Evolutionary conservation across 1,140 invertebrate genomes (phyloP), one percentile per base, ranked within the genome.

Genomic region (Limonius californicus): DNA sequence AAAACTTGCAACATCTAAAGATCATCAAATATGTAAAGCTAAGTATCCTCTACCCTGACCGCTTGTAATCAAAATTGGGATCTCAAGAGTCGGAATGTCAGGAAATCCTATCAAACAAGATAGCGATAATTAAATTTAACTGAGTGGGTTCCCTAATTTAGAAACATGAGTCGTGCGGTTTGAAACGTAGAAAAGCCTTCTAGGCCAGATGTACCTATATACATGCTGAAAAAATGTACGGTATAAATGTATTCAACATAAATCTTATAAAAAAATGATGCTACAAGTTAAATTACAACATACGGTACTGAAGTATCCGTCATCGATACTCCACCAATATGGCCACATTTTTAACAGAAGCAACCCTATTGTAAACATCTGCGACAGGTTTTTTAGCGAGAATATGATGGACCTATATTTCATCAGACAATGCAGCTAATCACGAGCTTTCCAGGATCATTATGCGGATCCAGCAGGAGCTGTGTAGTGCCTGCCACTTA

Each of bases 361-460:
- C 12, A 32, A 45, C 67, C 67, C 69, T 61, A 65, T 68, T 69
- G 62, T 66, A 71, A 71, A 71, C 69, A 71, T 71, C 69, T 71
- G 69, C 58, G 69, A 69, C 69, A 69, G 69, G 69, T 69, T 71
- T 67, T 66, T 68, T 71, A 61, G 61, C 57, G 50, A 56, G 57
- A 20, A 63, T 63, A 53, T 64, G 66, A 69, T 65, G 61, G 62
- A 45, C 63, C 68, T 64, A 69, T 69, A 69, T 69, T 65, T 71
- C 66, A 71, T 68, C 63, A 47, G 65, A 69, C 69, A 71, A 71
- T 71, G 61, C 60, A 42, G 63, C 69, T 71, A 69, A 71, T 71
- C 69, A 71, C 57, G 64, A 67, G 64, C 63, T 61, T 45, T 61
- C 23, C 53, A 45, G 20, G 32, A 61, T 20, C 21, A 15, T 53